A percentile compares a stretch with the other conserved stretches of the same genome.
Conservation (phyloP, 2,113 vertebrate genomes). For the Megaceryle torquata region DNA sequence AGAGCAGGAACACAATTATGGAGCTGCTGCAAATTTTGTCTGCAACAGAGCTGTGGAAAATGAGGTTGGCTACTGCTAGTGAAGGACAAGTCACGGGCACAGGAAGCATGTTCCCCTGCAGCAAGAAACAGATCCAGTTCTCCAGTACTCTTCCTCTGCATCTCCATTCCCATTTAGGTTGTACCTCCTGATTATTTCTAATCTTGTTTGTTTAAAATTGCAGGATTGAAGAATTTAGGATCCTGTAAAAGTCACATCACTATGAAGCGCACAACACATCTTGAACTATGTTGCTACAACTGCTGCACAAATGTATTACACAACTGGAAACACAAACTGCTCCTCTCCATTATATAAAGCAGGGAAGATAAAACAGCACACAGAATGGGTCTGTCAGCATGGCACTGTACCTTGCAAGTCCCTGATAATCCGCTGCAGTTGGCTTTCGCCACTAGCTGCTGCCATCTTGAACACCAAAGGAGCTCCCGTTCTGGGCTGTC, state of each 20-base stretch:
- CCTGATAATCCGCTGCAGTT: conserved; percentile 91
- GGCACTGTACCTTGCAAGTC: conserved; percentile 86
- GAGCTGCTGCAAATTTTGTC: neutral
- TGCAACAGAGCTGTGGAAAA: neutral
- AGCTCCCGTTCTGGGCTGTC: neutral
- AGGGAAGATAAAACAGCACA: neutral
- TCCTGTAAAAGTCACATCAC: neutral
- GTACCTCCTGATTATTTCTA: neutral
- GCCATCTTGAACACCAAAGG: conserved; percentile 73
- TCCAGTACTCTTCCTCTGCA: neutral
- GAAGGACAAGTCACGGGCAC: neutral
- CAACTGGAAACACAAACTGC: neutral
- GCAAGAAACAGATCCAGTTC: neutral
- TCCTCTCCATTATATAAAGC: neutral
- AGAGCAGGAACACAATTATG: neutral
- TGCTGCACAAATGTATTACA: neutral
- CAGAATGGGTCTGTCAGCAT: neutral
- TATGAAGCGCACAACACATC: neutral
- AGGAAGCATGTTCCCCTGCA: neutral
- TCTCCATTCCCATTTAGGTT: neutral
- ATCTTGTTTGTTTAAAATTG: neutral
- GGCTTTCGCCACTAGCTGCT: conserved; percentile 81
- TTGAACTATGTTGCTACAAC: neutral
- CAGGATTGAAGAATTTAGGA: neutral
- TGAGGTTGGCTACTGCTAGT: neutral